Evolutionary conservation across 1,140 invertebrate genomes (phyloP).

Genomic region (Drosophila fuyamai): DNA sequence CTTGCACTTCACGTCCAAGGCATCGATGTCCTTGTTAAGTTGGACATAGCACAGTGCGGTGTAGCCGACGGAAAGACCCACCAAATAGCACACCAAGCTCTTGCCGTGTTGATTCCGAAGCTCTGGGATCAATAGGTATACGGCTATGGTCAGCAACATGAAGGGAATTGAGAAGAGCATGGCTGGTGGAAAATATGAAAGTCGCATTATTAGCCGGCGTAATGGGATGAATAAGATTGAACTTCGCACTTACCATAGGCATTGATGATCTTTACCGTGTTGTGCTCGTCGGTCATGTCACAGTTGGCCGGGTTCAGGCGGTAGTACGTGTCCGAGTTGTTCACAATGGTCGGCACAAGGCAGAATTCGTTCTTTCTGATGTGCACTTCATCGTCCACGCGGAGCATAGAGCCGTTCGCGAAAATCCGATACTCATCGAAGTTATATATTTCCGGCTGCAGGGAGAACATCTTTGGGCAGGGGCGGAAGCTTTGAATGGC

Average conservation of each 20-base stretch:
- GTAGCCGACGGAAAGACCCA: constrained; percentile 88
- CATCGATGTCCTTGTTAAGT: constrained; percentile 67
- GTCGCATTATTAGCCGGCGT: too few relatives aligned
- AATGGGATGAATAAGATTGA: too few relatives aligned
- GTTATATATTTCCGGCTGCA: constrained; percentile 49
- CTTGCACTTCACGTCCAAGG: constrained; percentile 52
- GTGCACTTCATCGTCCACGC: constrained; percentile 46
- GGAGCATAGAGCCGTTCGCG: constrained; percentile 69
- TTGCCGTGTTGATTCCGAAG: constrained; percentile 90
- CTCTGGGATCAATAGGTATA: constrained; percentile 90
- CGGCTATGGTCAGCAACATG: constrained; percentile 89
- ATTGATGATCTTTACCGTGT: constrained; percentile 76
- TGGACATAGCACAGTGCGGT: constrained; percentile 86
- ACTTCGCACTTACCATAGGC: constrained; percentile 58
- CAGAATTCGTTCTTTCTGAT: constrained; percentile 76
- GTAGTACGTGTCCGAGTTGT: constrained; percentile 63
- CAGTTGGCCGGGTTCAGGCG: constrained; percentile 74
- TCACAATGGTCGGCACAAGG: constrained; percentile 53
- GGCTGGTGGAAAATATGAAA: constrained; percentile 78
- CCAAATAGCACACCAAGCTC: constrained; percentile 90
- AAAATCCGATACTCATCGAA: constrained; percentile 66
- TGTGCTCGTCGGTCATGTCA: constrained; percentile 40
- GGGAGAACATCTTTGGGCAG: constrained; percentile 69
- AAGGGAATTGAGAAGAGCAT: constrained; percentile 90
- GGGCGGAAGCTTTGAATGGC: constrained; percentile 76